Evolutionary conservation across 2,797 vertebrate species (phyloP), one percentile per base, ranked within the genome.

Genomic region (Nothura maculosa): DNA sequence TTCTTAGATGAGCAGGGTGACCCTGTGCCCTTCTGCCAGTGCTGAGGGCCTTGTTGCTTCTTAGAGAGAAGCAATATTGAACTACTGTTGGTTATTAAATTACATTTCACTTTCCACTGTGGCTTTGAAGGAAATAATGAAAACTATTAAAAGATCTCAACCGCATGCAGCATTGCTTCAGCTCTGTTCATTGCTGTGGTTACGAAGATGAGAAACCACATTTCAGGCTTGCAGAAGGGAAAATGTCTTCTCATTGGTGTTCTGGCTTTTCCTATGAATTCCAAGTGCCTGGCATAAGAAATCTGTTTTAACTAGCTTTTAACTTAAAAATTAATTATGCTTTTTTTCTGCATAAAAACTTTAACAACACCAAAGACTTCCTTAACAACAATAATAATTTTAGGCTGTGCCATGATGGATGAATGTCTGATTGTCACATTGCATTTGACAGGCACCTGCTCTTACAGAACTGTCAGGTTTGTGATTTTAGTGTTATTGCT

Each of bases 371-470:
- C 7, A 66, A 88, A 48, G 9, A 81, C 57, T 86, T 77, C 75
- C 76, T 55, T 4, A 27, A 74, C 91, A 92, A 62, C 86, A 85
- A 90, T 70, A 92, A 62, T 88, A 85, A 90, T 70, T 89, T 93
- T 89, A 89, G 62, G 38, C 62, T 90, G 60, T 95, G 93, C 86
- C 94, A 80, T 28, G 69, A 83, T 88, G 75, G 48, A 68, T 96
- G 92, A 92, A 74, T 93, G 85, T 81, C 72, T 96, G 84, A 90
- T 38, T 92, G 68, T 70, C n/a, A 27, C 83, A 38, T 74, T 91
- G 60, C 20, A 3, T 78, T 68, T 96, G 90, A 92, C 85, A 95
- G 72, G 88, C 92, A 97, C 83, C 78, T 93, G 73, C 92, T 91
- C 76, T 85, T 63, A 79, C 13, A 12, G 30, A 93, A 78, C 57